Conservation (phyloP, 2,113 vertebrate genomes). For the Galemys pyrenaicus region DNA sequence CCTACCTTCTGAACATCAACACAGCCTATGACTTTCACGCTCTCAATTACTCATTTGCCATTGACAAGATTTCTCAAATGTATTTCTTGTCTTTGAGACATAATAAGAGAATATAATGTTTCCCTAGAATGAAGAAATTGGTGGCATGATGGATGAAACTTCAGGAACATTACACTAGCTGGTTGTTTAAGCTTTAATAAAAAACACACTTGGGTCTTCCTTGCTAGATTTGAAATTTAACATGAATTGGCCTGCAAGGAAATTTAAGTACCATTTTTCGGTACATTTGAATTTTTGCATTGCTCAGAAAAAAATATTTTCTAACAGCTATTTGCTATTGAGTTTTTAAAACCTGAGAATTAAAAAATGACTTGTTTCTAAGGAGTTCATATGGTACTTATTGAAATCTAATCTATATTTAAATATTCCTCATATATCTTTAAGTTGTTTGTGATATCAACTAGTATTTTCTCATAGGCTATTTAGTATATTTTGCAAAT, state of each 20-base stretch:
- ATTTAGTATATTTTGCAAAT: background rate
- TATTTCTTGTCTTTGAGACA: conserved; percentile 77
- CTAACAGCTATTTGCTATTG: background rate
- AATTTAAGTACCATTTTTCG: conserved; percentile 72
- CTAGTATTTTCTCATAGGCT: background rate
- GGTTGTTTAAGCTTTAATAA: conserved; percentile 79
- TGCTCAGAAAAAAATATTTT: conserved; percentile 56
- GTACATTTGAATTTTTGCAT: conserved; percentile 67
- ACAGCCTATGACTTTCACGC: conserved; percentile 55
- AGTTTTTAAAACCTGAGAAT: conserved; percentile 35
- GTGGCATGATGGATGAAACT: conserved; percentile 80
- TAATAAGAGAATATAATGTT: conserved; percentile 77
- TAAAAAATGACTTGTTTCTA: background rate
- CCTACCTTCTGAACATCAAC: background rate
- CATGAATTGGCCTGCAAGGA: conserved; percentile 63
- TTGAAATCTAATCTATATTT: background rate
- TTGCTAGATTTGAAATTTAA: conserved; percentile 68
- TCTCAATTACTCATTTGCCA: conserved; percentile 72
- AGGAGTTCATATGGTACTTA: background rate
- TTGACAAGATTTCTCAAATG: conserved; percentile 70
- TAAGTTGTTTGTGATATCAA: background rate
- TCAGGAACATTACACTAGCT: conserved; percentile 73
- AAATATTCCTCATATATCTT: background rate
- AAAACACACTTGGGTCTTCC: conserved; percentile 79
- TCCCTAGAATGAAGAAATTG: conserved; percentile 75